phyloP scores from a whole-genome alignment of 2,888 invertebrate genomes.

The Drosophila emarginata region DNA sequence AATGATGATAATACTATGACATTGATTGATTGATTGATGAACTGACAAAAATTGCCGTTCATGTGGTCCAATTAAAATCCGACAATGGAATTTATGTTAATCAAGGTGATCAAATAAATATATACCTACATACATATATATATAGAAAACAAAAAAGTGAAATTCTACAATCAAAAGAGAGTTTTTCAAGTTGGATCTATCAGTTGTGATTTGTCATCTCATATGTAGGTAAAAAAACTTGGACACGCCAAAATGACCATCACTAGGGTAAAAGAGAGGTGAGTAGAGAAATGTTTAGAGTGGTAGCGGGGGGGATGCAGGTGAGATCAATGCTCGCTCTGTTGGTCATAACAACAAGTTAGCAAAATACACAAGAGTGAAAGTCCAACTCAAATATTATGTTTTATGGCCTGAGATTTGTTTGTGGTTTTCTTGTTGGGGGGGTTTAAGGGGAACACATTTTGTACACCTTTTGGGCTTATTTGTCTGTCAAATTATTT shows the following conservation, averaged over 20 bases:
- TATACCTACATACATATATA: conserved; percentile 16
- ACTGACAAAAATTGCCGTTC: conserved; percentile 47
- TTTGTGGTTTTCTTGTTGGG: conserved; percentile 10
- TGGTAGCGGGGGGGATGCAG: neutral
- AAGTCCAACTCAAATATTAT: conserved; percentile 58
- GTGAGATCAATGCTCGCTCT: conserved; percentile 62
- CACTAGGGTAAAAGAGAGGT: neutral
- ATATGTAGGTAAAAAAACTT: conserved; percentile 20
- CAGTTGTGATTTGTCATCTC: conserved; percentile 53
- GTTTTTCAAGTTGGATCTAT: conserved; percentile 24
- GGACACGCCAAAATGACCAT: conserved; percentile 58
- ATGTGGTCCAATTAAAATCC: conserved; percentile 55
- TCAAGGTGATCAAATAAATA: conserved; percentile 46
- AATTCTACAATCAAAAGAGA: conserved; percentile 42
- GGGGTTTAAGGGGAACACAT: neutral
- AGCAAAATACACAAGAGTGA: conserved; percentile 54
- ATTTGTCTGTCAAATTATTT: conserved; percentile 45
- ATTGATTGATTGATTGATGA: conserved; percentile 58
- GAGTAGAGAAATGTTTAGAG: no score
- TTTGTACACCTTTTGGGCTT: conserved; percentile 50
- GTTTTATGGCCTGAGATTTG: conserved; percentile 56
- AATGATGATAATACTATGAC: conserved; percentile 13
- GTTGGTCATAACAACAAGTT: conserved; percentile 25
- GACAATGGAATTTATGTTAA: conserved; percentile 65
- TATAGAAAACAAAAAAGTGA: conserved; percentile 48